These are phyloP conservation scores for Dysidea cf. avara DNA, from an alignment of 37 sponge, comb jelly and placozoan species.

Conservation along the genomic window DNA sequence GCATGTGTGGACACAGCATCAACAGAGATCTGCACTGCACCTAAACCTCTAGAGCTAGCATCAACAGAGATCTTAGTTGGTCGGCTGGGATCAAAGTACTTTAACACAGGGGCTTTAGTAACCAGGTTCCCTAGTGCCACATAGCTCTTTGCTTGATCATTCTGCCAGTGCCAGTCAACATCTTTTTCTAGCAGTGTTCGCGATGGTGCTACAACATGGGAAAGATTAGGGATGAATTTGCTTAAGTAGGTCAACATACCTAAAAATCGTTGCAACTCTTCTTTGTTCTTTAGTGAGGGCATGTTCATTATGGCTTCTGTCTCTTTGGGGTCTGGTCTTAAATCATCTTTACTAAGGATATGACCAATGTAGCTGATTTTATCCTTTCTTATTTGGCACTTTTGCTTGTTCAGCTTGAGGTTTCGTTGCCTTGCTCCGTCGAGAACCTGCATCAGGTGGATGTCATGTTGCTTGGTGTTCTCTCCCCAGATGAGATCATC, in stretches of 20 bases:
- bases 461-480: no score
- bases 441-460: no score
- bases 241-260: conserved; percentile 48
- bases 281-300: conserved; percentile 11
- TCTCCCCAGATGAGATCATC: no score
- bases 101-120: no score
- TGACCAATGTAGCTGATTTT: conserved; percentile 42
- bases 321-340: conserved; percentile 51
- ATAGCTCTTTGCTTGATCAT: conserved; percentile 4
- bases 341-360: conserved; percentile 26
- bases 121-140: no score
- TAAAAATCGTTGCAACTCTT: conserved; percentile 31
- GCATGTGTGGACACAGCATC: no score
- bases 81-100: no score
- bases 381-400: conserved; percentile 4
- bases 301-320: conserved; percentile 29
- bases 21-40: no score
- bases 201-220: conserved; percentile 19
- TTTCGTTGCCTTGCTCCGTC: conserved; percentile 18
- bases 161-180: conserved; percentile 37
- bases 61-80: no score
- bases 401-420: conserved; percentile 33
- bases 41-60: no score
- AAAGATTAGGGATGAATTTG: conserved; percentile 39
- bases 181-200: conserved; percentile 24